Base-by-base conservation (phyloP, 2,797 vertebrate genomes). In the Schizopygopsis pylzovi region DNA sequence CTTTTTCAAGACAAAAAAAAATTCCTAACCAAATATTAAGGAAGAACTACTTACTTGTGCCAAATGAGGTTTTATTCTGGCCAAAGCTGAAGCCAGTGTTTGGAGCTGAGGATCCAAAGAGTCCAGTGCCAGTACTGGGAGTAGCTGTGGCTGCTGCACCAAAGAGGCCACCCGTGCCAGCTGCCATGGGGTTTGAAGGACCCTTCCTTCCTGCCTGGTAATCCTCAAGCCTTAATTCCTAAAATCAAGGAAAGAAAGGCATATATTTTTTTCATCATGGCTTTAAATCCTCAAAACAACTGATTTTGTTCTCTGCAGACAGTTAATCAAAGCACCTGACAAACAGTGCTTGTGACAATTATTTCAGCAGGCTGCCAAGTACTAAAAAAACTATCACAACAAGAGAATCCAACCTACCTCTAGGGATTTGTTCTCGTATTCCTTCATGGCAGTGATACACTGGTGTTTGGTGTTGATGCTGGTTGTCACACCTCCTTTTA, bases 361-460 rank as follows among this genome's bases (percentile, higher is more conserved):
- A 54, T 22, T 76, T 76, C 6, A 54, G 5, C 52, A 39, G 28
- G 20, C 12, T 65, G 10, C 39, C 10, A 72, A 28, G 9, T 20
- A 68, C 9, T 81, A 15, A 72, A 8, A 73, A 25, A 49, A 79
- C 16, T 8, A 13, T 12, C 9, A 15, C 3, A 85, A 43, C 25
- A n/a, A 13, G 16, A 63, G 59, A 41, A 81, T 63, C 6, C 39
- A 41, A 85, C 96, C 92, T 81, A 98, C 98, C 97, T 99, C 98
- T 0, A 99, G 91, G 0, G 97, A 99, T 72, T 99, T 99, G 94
- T 97, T 98, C 90, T 99, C 98, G 0, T 99, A 99, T 78, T 99
- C 98, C 90, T 99, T 99, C 98, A 99, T 99, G 82, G 98, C 98
- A 2, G 98, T 99, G 90, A 99, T 99, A 85, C 98, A 99, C 83